Evolutionary conservation across 2,888 invertebrate genomes (phyloP), one percentile per base, ranked within the genome.

Genomic region (Chamaedrilus cognettii): DNA sequence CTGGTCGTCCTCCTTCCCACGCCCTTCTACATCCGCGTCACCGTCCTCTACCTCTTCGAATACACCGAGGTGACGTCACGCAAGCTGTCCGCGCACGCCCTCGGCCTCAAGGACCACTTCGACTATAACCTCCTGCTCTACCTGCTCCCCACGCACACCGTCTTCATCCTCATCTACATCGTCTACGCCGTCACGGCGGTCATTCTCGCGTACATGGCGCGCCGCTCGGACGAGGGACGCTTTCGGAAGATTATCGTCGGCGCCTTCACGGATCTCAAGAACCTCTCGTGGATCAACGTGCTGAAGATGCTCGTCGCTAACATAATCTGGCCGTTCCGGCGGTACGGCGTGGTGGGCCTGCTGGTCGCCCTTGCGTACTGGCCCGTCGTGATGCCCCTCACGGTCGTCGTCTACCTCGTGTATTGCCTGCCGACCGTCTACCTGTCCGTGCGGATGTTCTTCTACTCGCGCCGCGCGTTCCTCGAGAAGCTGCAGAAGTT

Each of bases 11-110:
- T 80, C 2, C 65, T 81, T 1, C 82, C 82, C 0, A 57, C 78
- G 5, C 81, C 81, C 0, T 81, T 75, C 67, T 82, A 81, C 69
- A 55, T 78, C 15, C 71, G 82, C 2, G 69, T 80, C 4, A 66
- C 77, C 30, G 72, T 82, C 56, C 82, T 79, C 71, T 82, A 80
- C 67, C 70, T 68, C 28, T 82, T 76, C 63, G 82, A 82, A 68
- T 65, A 76, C 31, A 71, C 76, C 3, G 81, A 81, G 67, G 70
- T 81, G n/a, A 33, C 52, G 4, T 33, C 70, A 1, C 68, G 81
- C 19, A 69, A 75, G 31, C 30, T 59, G 2, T 69, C 77, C 2
- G 68, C 77, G 19, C 35, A 57, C 0, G 33, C 60, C 1, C 66
- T 79, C 2, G 76, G 75, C 7, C 69, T 80, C 19, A 7, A 19